A percentile compares a stretch with the other conserved stretches of the same genome.
These are phyloP conservation scores for Xestia ashworthii DNA, from an alignment of 2,888 invertebrate genomes.

Conservation along the genomic window DNA sequence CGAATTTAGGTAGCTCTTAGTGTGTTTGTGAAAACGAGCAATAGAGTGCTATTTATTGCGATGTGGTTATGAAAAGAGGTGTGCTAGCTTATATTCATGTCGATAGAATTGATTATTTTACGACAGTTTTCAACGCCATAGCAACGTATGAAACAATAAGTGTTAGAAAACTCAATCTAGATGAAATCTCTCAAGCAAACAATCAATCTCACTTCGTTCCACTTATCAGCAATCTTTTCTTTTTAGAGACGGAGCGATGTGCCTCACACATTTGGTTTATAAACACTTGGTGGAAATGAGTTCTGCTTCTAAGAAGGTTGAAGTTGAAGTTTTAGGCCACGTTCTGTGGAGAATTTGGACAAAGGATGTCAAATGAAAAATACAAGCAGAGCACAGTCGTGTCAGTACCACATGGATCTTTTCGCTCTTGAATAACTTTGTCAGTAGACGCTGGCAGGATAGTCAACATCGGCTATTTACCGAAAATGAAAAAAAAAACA, in stretches of 20 bases:
- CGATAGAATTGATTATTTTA: constrained; percentile 50
- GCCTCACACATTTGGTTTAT: constrained; percentile 21
- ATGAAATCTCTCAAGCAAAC: constrained; percentile 59
- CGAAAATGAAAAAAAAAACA: too few relatives aligned
- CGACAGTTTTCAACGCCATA: constrained; percentile 37
- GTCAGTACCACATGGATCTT: too few relatives aligned
- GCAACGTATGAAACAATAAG: constrained; percentile 51
- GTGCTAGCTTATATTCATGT: constrained; percentile 9
- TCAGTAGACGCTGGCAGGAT: too few relatives aligned
- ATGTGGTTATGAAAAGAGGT: constrained; percentile 28
- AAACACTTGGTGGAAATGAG: constrained; percentile 20
- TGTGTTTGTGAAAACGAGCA: not conserved
- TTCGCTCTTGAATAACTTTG: too few relatives aligned
- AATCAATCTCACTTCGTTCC: constrained; percentile 62
- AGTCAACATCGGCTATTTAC: too few relatives aligned
- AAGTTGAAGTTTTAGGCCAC: not conserved
- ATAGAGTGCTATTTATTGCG: constrained; percentile 11
- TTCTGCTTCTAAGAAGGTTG: constrained; percentile 1
- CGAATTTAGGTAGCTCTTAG: not conserved
- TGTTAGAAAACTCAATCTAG: constrained; percentile 57
- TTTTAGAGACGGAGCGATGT: constrained; percentile 48
- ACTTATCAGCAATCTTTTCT: constrained; percentile 63
- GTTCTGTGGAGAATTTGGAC: not conserved
- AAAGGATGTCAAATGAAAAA: not conserved
- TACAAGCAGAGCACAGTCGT: not conserved